Conservation (phyloP, 1,140 invertebrate genomes). For the Potamilus streckersoni region DNA sequence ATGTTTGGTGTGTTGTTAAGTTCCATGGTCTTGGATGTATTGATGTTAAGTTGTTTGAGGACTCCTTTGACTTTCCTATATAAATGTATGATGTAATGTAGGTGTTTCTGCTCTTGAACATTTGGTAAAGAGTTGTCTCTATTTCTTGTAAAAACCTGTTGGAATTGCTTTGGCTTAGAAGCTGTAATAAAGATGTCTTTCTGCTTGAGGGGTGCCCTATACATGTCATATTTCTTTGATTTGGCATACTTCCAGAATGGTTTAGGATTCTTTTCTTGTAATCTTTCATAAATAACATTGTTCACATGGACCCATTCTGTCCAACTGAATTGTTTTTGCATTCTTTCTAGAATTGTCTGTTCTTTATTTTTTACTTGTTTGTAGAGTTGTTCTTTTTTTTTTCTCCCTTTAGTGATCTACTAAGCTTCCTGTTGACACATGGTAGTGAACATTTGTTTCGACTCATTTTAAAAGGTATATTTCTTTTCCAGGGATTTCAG, state of each 20-base stretch:
- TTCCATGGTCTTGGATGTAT: conserved; percentile 4
- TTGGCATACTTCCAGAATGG: conserved; percentile 9
- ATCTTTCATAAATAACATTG: conserved; percentile 1
- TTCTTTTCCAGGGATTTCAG: neutral
- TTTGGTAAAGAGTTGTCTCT: neutral
- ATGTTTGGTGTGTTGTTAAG: conserved; percentile 14
- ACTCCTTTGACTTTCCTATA: conserved; percentile 2
- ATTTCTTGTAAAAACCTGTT: conserved; percentile 26
- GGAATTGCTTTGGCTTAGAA: conserved; percentile 16
- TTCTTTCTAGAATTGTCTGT: conserved; percentile 5
- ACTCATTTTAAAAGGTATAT: neutral
- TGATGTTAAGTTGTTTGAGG: neutral
- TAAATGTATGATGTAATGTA: neutral
- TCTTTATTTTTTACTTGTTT: conserved; percentile 12
- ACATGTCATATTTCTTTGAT: conserved; percentile 13
- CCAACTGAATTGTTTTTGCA: conserved; percentile 1
- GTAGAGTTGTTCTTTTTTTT: conserved; percentile 16
- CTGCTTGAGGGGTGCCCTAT: neutral
- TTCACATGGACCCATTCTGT: conserved; percentile 14
- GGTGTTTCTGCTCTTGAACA: neutral
- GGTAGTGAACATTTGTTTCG: neutral
- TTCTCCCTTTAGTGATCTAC: neutral
- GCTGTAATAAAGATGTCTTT: neutral
- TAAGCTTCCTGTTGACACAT: neutral
- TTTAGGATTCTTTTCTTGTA: neutral